phyloP scores from a whole-genome alignment of 2,888 invertebrate species.

The Aleiodes alternator region DNA sequence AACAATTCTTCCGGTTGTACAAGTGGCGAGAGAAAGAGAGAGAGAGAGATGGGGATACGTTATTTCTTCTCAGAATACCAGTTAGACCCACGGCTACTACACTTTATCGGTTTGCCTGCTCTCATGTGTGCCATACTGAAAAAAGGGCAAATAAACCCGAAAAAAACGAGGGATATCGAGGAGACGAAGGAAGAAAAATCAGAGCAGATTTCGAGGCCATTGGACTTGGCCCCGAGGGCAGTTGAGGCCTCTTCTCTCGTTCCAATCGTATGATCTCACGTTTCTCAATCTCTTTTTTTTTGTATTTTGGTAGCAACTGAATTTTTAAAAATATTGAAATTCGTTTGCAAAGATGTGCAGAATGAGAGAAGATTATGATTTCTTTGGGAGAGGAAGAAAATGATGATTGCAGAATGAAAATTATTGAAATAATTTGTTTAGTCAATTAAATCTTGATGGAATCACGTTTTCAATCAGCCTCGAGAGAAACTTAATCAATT shows the following conservation, averaged over 20 bases:
- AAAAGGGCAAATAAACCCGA: conserved; percentile 29
- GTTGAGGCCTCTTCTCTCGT: conserved; percentile 18
- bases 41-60: conserved; percentile 32
- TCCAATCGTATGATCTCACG: conserved; percentile 25
- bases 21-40: conserved; percentile 36
- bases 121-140: conserved; percentile 18
- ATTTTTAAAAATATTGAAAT: neutral
- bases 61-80: conserved; percentile 42
- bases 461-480: conserved; percentile 46
- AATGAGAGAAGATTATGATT: conserved; percentile 26
- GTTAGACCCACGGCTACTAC: conserved; percentile 19
- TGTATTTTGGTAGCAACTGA: too few relatives aligned
- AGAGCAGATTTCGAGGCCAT: conserved; percentile 45
- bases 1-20: conserved; percentile 42
- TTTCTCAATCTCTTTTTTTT: conserved; percentile 14
- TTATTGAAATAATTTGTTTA: conserved; percentile 8
- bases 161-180: conserved; percentile 16
- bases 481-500: conserved; percentile 43
- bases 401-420: conserved; percentile 8
- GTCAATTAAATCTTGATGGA: conserved; percentile 31
- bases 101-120: conserved; percentile 38
- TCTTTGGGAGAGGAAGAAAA: neutral
- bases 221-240: conserved; percentile 45
- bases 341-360: neutral
- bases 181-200: conserved; percentile 41